A percentile compares a stretch with the other conserved stretches of the same genome.
Conservation (phyloP, 2,113 vertebrate species). For the Balaeniceps rex region DNA sequence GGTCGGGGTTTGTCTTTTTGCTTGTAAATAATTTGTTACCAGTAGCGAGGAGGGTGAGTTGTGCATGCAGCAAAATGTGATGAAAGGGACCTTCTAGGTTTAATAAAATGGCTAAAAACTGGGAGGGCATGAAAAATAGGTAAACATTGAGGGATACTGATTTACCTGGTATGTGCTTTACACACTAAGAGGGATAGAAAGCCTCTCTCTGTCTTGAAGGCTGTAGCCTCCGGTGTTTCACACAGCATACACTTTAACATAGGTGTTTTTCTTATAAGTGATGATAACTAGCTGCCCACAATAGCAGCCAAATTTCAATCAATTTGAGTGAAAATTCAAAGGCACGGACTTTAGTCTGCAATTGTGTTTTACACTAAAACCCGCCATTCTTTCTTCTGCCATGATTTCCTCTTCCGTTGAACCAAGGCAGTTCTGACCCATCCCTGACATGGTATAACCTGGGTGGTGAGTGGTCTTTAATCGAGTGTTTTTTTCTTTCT, state of each 20-base stretch:
- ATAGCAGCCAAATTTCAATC: not conserved
- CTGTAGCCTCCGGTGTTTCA: not conserved
- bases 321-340: not conserved
- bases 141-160: not conserved
- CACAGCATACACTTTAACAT: not conserved
- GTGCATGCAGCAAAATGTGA: not conserved
- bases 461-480: accelerated
- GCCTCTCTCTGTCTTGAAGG: not conserved
- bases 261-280: not conserved
- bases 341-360: not conserved
- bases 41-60: not conserved
- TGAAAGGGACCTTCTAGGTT: not conserved
- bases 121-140: not conserved
- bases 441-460: accelerated
- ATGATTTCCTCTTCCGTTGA: not conserved
- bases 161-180: not conserved
- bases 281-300: not conserved
- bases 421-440: not conserved
- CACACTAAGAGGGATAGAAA: not conserved
- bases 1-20: not conserved
- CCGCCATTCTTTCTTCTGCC: not conserved
- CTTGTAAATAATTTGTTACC: not conserved
- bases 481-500: not conserved
- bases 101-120: not conserved
- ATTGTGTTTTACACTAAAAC: not conserved